phyloP scores from a whole-genome alignment of 2,113 vertebrate genomes.

The Cynopterus brachyotis region DNA sequence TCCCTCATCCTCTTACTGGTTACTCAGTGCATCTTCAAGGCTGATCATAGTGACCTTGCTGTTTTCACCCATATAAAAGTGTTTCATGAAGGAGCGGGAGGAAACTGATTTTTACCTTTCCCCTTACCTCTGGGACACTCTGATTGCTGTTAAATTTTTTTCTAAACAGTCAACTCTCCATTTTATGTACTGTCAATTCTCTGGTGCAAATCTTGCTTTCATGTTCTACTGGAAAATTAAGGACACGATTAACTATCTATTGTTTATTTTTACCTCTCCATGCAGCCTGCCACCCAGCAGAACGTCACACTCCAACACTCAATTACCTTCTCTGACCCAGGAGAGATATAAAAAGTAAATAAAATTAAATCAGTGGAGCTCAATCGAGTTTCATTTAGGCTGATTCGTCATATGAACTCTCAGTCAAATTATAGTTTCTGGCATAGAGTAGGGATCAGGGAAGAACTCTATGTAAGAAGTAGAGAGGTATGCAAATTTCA shows the following conservation, averaged over 20 bases:
- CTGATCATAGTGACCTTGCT: not conserved
- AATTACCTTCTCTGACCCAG: not conserved
- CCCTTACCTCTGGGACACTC: not conserved
- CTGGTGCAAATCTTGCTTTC: not conserved
- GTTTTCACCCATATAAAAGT: not conserved
- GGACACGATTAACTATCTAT: not conserved
- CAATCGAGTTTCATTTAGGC: not conserved
- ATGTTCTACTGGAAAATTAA: conserved; percentile 23
- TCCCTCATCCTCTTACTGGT: not conserved
- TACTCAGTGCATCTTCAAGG: not conserved
- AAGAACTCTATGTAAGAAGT: not conserved
- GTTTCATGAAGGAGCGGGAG: not conserved
- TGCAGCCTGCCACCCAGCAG: not conserved
- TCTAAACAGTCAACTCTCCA: not conserved
- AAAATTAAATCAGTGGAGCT: not conserved
- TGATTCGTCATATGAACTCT: not conserved
- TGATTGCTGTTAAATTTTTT: not conserved
- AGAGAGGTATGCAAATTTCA: not conserved
- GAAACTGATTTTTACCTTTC: not conserved
- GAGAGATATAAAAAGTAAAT: not conserved
- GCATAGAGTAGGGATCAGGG: not conserved
- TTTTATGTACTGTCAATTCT: not conserved
- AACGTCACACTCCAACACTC: not conserved
- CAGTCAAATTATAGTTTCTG: not conserved
- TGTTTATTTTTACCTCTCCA: conserved; percentile 23